Conservation (phyloP, 2,113 vertebrate genomes). For the Planiliza haematocheilus region DNA sequence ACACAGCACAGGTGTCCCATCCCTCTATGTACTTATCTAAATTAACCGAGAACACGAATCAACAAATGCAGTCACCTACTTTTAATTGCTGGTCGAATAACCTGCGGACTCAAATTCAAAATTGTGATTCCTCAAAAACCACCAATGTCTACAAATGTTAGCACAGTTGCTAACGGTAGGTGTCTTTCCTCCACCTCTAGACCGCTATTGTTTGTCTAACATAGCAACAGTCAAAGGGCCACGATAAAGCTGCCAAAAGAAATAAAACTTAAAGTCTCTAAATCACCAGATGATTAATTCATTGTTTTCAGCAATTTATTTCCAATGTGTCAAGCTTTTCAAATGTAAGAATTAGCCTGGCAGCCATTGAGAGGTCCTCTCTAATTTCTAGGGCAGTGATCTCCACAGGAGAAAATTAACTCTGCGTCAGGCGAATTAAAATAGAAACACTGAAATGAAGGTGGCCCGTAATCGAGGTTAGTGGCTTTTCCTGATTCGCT, state of each 20-base stretch:
- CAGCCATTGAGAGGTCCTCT: not conserved
- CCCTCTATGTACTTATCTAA: not conserved
- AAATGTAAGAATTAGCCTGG: constrained; percentile 4
- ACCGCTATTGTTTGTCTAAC: no score
- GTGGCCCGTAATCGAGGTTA: not conserved
- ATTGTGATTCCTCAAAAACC: no score
- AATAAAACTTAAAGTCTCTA: no score
- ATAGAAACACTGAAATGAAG: constrained; percentile 10
- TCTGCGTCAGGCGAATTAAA: constrained; percentile 25
- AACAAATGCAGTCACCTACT: not conserved
- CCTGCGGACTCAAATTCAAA: no score
- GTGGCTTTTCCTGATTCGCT: constrained; percentile 6
- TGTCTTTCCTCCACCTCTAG: no score
- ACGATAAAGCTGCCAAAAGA: no score
- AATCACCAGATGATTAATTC: not conserved
- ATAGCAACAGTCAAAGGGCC: no score
- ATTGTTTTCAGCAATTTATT: not conserved
- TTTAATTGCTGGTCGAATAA: not conserved
- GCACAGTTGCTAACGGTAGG: no score
- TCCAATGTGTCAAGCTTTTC: not conserved
- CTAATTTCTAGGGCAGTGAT: not conserved
- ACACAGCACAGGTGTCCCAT: constrained; percentile 45
- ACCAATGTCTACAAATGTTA: no score
- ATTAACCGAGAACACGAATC: no score
- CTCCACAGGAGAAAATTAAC: constrained; percentile 1